Evolutionary conservation across 2,888 invertebrate species (phyloP), one percentile per base, ranked within the genome.

Genomic region (Lymantria monacha): DNA sequence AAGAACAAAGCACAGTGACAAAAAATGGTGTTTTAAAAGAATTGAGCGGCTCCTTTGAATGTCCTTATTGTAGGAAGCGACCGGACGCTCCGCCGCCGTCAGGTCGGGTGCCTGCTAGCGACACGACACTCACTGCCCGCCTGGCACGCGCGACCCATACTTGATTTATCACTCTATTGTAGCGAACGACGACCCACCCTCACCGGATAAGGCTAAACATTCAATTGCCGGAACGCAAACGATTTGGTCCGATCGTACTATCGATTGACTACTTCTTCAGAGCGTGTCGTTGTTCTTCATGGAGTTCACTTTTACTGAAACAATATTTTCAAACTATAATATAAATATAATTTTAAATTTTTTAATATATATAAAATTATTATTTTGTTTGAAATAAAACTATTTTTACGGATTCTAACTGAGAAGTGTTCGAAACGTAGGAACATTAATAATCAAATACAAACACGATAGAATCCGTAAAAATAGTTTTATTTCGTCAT

Each of bases 131-230:
- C 53, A 53, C 57, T 57, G 62, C 60, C 63, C 54, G 69, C 57
- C 75, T 70, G 81, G 87, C 87, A 88, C 87, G 86, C 87, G 89
- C 85, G 80, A 71, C 81, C 83, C 89, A 88, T 87, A 86, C 90
- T 83, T 89, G 90, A 90, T 90, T 90, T 90, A 90, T 89, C 85
- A 85, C 85, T 87, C 87, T 85, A 90, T 90, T 90, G 89, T 90
- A 85, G 78, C 77, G 79, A 81, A 79, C 82, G 81, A 74, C 83
- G 81, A 83, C 81, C 84, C 83, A 81, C 86, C 84, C 85, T 77
- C 76, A 72, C 81, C 87, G 87, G 87, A 87, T 87, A 86, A 85
- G 78, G 82, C 85, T 85, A 87, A 89, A 89, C 85, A 87, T 88
- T 88, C 87, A 86, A 89, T 88, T 85, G 85, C 83, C 85, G 85